Conservation (phyloP, 2,888 invertebrate genomes). For the Andrena haemorrhoa region DNA sequence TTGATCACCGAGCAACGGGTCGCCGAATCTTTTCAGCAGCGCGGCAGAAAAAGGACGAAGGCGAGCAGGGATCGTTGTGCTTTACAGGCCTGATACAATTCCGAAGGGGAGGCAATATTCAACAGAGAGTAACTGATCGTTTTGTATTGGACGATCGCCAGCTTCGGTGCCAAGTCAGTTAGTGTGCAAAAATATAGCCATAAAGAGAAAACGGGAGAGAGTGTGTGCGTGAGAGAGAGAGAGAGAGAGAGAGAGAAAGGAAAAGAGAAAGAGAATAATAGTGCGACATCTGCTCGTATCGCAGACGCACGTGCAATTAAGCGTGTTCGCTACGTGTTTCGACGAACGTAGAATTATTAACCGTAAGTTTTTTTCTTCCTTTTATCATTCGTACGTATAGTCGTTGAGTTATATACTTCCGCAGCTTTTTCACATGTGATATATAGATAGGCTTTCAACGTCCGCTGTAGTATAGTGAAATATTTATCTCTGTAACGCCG, state of each 20-base stretch:
- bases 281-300: slow-evolving; percentile 42
- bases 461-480: slow-evolving; percentile 51
- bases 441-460: slow-evolving; percentile 69
- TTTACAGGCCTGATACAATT: slow-evolving; percentile 37
- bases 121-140: slow-evolving; percentile 53
- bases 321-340: slow-evolving; percentile 41
- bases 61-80: slow-evolving; percentile 28
- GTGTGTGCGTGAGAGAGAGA: neutral
- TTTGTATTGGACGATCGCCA: slow-evolving; percentile 58
- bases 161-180: slow-evolving; percentile 43
- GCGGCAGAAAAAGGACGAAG: neutral
- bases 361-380: slow-evolving; percentile 29
- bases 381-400: slow-evolving; percentile 61
- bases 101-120: slow-evolving; percentile 36
- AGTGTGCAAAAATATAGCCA: slow-evolving; percentile 51
- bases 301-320: slow-evolving; percentile 47
- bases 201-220: slow-evolving; percentile 33
- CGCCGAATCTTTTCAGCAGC: neutral
- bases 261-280: slow-evolving; percentile 22
- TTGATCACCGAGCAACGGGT: slow-evolving; percentile 5
- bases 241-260: slow-evolving; percentile 1
- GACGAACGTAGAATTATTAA: slow-evolving; percentile 50
- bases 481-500: slow-evolving; percentile 61
- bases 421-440: slow-evolving; percentile 74
- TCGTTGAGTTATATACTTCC: slow-evolving; percentile 55